Percentiles rank a stretch among this genome's conserved stretches.
Conservation (phyloP, 2,113 vertebrate genomes). For the Verasper variegatus region DNA sequence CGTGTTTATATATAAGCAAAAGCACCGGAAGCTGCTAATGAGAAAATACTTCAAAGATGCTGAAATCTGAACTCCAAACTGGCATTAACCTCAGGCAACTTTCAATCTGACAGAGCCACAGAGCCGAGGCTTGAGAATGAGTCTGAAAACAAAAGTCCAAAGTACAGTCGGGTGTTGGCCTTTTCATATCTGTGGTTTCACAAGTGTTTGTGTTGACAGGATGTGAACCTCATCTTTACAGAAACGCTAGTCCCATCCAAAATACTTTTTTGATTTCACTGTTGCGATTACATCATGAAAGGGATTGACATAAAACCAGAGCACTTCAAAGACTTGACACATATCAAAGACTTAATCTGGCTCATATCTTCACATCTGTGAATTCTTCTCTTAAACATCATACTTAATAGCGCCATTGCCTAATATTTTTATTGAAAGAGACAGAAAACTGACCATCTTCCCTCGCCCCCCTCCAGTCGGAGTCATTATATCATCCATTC, state of each 20-base stretch:
- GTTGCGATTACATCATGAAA: constrained; percentile 22
- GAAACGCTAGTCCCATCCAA: constrained; percentile 1
- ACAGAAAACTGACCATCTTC: constrained; percentile 48
- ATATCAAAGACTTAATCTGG: constrained; percentile 16
- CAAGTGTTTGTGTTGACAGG: background rate
- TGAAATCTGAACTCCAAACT: background rate
- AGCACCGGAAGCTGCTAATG: constrained; percentile 6
- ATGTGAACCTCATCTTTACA: constrained; percentile 1
- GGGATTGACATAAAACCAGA: constrained; percentile 4
- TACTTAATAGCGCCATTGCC: constrained; percentile 8
- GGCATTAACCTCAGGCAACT: background rate
- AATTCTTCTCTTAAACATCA: constrained; percentile 27
- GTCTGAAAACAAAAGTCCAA: constrained; percentile 6
- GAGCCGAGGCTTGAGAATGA: background rate
- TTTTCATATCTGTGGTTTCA: background rate
- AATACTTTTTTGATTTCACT: constrained; percentile 1
- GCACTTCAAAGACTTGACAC: constrained; percentile 46
- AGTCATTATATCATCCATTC: constrained; percentile 51
- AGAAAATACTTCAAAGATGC: background rate
- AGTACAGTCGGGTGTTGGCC: constrained; percentile 2
- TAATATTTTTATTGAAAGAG: constrained; percentile 34
- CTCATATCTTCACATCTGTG: constrained; percentile 22
- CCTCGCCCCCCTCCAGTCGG: background rate
- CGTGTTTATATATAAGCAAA: background rate
- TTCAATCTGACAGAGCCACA: background rate